Evolutionary conservation across 2,113 vertebrate species (phyloP), one percentile per base, ranked within the genome.

Genomic region (Papio anubis): DNA sequence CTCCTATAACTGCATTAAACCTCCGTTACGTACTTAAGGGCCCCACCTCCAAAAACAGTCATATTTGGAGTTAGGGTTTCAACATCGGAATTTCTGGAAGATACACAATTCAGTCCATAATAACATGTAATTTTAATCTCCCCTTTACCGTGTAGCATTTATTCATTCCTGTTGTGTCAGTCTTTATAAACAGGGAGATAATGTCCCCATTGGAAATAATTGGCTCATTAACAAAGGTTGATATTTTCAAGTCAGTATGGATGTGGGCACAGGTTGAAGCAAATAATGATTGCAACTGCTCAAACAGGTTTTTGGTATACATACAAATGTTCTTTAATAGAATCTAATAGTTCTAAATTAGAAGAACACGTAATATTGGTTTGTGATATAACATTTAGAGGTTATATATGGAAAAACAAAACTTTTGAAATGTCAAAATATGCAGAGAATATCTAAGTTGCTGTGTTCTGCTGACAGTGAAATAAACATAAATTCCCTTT

Each of bases 401-500:
- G 66, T 96, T 94, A 94, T 88, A 68, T 68, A 18, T 45, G 18
- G 9, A n/a, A 79, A 72, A 92, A 85, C 45, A 30, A 86, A 86
- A n/a, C 48, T 40, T 81, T 96, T 66, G 40, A n/a, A 95, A 90
- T 81, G 45, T 64, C 64, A 90, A 91, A 96, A 92, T 94, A 86
- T 93, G 8, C 61, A 93, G 11, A 73, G n/a, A 76, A 55, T 25
- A 43, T 75, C n/a, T 43, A 78, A 68, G 55, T 75, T 70, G 52
- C 70, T 95, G 79, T 80, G n/a, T 83, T 96, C 45, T 81, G 11
- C 64, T 96, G 64, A 97, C 82, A 94, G 38, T 43, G 81, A 96
- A 96, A 97, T 92, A 94, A 96, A 75, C 45, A 70, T n/a, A 72
- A 52, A 55, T 96, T 93, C 66, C 10, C 32, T 91, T 95, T 88